phyloP scores from a whole-genome alignment of 1,140 invertebrate species.

The Euura saliciscinereae region DNA sequence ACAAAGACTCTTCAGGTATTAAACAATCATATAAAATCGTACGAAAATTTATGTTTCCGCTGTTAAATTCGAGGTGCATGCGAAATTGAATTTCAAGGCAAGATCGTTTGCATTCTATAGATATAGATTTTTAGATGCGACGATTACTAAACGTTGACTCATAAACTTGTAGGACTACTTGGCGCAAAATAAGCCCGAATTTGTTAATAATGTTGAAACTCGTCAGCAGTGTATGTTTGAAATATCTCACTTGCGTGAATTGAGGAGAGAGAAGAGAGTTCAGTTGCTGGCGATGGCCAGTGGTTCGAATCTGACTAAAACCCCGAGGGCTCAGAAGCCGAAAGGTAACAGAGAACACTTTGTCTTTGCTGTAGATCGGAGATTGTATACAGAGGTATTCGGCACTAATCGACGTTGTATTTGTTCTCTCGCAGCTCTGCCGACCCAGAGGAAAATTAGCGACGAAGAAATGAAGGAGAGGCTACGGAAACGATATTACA shows the following conservation, averaged over 20 bases:
- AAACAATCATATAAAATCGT: background rate
- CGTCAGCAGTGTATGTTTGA: constrained; percentile 53
- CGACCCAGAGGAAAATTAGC: constrained; percentile 52
- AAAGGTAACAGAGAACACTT: constrained; percentile 34
- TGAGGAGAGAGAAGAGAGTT: constrained; percentile 49
- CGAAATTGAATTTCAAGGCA: background rate
- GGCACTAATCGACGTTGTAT: background rate
- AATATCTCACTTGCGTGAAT: constrained; percentile 48
- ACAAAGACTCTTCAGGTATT: constrained; percentile 42
- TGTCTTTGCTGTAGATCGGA: background rate
- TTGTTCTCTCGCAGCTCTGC: constrained; percentile 34
- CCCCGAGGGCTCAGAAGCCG: constrained; percentile 34
- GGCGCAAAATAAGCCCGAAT: constrained; percentile 51
- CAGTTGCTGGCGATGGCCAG: constrained; percentile 50
- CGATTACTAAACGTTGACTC: background rate
- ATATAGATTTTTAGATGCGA: too few relatives aligned
- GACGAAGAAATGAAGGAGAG: constrained; percentile 56
- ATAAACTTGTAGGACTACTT: constrained; percentile 51
- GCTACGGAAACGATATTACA: constrained; percentile 57
- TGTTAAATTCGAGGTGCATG: background rate
- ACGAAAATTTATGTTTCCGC: too few relatives aligned
- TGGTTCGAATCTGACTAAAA: constrained; percentile 35
- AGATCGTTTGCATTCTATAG: background rate
- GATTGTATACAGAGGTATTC: background rate
- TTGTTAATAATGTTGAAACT: constrained; percentile 52